These are phyloP conservation scores for Trichonephila inaurata DNA, from an alignment of 1,140 invertebrate genomes.

Conservation along the genomic window DNA sequence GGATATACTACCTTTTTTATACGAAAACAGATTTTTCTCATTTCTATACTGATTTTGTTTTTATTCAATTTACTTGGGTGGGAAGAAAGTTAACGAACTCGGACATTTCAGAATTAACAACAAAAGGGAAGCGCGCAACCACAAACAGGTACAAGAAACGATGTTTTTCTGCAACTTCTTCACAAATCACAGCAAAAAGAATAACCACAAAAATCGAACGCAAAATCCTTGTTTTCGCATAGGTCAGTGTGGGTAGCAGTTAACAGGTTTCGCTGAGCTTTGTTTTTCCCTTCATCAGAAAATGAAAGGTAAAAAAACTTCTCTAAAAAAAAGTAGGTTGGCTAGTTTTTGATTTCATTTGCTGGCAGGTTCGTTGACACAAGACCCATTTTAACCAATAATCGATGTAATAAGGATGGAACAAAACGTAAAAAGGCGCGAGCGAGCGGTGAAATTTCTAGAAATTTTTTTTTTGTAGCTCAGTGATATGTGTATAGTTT, in stretches of 20 bases:
- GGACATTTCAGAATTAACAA: neutral
- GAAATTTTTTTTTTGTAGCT: neutral
- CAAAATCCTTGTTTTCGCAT: neutral
- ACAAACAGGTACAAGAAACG: neutral
- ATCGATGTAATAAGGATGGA: neutral
- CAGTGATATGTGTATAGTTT: neutral
- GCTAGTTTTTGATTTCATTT: conserved; percentile 13
- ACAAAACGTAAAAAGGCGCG: neutral
- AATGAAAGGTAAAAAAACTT: neutral
- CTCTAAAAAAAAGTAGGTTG: conserved; percentile 2
- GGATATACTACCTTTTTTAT: neutral
- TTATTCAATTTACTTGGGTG: neutral
- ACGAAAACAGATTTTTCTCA: neutral
- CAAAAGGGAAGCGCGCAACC: neutral
- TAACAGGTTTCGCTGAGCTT: neutral
- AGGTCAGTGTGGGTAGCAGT: conserved; percentile 3
- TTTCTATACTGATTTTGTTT: neutral
- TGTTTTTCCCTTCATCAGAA: neutral
- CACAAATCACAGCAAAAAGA: neutral
- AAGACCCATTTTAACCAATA: conserved; percentile 3
- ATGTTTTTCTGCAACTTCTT: neutral
- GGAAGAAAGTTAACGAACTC: neutral
- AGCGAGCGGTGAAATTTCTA: neutral
- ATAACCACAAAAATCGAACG: neutral
- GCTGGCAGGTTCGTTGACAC: conserved; percentile 9